Percentiles rank a stretch among this genome's conserved stretches.
Evolutionary conservation across 2,797 vertebrate genomes (phyloP).

Genomic region (Pseudomugil tenellus): DNA sequence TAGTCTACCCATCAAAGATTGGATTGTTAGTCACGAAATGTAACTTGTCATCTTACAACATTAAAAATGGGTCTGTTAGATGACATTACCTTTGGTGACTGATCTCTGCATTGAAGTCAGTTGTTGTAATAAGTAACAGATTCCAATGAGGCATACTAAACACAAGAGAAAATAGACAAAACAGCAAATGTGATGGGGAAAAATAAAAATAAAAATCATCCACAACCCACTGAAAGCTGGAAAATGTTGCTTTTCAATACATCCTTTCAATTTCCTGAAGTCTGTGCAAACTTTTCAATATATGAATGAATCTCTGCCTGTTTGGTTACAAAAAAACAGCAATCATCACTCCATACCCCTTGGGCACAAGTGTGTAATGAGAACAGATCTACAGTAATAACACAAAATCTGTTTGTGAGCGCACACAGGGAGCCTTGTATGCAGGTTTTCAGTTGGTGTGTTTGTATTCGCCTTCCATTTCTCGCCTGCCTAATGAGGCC

Average conservation of each 20-base stretch:
- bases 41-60: no score
- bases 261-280: constrained; percentile 46
- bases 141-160: no score
- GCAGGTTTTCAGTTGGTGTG: constrained; percentile 35
- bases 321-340: constrained; percentile 53
- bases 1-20: no score
- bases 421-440: constrained; percentile 37
- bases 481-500: constrained; percentile 62
- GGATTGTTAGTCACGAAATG: no score
- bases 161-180: neutral
- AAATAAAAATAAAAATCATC: neutral
- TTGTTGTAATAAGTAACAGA: no score
- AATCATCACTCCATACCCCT: constrained; percentile 63
- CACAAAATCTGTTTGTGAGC: constrained; percentile 44
- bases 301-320: constrained; percentile 57
- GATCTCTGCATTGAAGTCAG: no score
- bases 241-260: constrained; percentile 10
- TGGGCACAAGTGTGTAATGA: constrained; percentile 70
- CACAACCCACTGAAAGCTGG: constrained; percentile 5
- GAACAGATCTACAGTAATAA: constrained; percentile 68
- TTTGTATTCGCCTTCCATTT: constrained; percentile 48
- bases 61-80: no score
- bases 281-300: constrained; percentile 60
- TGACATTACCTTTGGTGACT: no score
- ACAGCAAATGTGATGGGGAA: neutral